Base-by-base conservation (phyloP, 2,113 vertebrate species). In the Nerophis ophidion region DNA sequence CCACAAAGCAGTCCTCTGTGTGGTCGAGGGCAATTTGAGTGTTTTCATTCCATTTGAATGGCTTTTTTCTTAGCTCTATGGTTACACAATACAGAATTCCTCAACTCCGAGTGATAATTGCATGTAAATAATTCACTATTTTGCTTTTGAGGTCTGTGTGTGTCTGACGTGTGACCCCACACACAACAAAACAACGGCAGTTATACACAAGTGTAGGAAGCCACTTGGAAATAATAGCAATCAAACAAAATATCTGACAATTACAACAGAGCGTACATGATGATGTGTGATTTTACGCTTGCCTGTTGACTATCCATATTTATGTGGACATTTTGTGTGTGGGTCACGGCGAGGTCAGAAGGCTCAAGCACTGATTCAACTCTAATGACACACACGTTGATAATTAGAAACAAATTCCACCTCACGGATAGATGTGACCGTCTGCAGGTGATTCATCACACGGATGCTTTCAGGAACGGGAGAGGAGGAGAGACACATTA, bases 361-460 rank as follows among this genome's bases (percentile, higher is more conserved):
- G 60, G 68, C 68, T 66, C 68, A 57, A 61, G 63, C 61, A 59
- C 46, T 61, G 50, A 72, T 80, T 80, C 72, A 66, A 40, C 61
- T 71, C 66, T 77, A 82, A 87, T 87, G 78, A 83, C 71, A 33
- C 70, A 16, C 68, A 17, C 49, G 2, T 59, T 54, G 72, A 68
- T 83, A 79, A 86, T 86, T 81, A 70, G 63, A 57, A 63, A 71
- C 53, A 47, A 65, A 62, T 51, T 54, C 8, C 46, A 61, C 62
- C 35, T 13, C 52, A 15, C 26, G 58, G 44, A 12, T 57, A 48
- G 35, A 46, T 51, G 65, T 71, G 48, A 66, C n/a, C 50, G 53
- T 67, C 60, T 72, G 70, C 34, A 69, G 63, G 67, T 76, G 69
- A 80, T 58, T 74, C 60, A 63, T 69, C 66, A 68, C 62, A 58